phyloP scores from a whole-genome alignment of 2,888 invertebrate genomes.

The Leptarthrus brevirostris region DNA sequence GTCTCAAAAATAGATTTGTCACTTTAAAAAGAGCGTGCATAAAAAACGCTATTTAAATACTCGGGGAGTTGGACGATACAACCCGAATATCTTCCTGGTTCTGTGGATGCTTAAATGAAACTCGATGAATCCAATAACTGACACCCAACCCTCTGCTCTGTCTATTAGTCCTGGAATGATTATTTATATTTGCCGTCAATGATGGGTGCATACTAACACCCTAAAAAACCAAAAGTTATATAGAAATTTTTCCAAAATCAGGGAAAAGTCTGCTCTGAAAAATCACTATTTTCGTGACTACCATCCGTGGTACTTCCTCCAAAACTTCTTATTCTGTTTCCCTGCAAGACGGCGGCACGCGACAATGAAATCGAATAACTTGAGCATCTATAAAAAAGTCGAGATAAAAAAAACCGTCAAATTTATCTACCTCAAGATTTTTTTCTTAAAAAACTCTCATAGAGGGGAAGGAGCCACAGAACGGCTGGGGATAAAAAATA shows the following conservation, averaged over 20 bases:
- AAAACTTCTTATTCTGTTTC: slow-evolving; percentile 6
- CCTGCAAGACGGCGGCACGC: slow-evolving; percentile 22
- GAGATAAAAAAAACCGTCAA: slow-evolving; percentile 23
- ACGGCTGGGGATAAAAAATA: neutral
- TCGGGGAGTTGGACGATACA: too few species aligned
- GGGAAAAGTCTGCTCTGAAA: neutral
- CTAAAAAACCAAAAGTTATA: too few species aligned
- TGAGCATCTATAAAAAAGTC: slow-evolving; percentile 23
- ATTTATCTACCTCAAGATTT: slow-evolving; percentile 28
- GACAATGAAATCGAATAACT: slow-evolving; percentile 29
- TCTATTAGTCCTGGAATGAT: slow-evolving; percentile 24
- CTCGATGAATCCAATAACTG: too few species aligned
- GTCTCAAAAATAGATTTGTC: slow-evolving; percentile 47
- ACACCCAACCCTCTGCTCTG: too few species aligned
- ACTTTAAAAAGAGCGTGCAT: slow-evolving; percentile 1
- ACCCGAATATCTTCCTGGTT: too few species aligned
- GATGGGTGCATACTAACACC: slow-evolving; percentile 18
- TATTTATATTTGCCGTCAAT: slow-evolving; percentile 44
- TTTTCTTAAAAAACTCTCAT: neutral
- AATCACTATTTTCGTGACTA: neutral
- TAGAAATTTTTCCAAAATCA: neutral
- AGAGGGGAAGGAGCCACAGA: neutral
- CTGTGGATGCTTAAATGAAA: too few species aligned
- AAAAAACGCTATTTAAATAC: slow-evolving; percentile 30
- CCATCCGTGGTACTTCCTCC: neutral